These are phyloP conservation scores for Rhaphigaster nebulosa DNA, from an alignment of 2,888 invertebrate genomes.

Conservation along the genomic window DNA sequence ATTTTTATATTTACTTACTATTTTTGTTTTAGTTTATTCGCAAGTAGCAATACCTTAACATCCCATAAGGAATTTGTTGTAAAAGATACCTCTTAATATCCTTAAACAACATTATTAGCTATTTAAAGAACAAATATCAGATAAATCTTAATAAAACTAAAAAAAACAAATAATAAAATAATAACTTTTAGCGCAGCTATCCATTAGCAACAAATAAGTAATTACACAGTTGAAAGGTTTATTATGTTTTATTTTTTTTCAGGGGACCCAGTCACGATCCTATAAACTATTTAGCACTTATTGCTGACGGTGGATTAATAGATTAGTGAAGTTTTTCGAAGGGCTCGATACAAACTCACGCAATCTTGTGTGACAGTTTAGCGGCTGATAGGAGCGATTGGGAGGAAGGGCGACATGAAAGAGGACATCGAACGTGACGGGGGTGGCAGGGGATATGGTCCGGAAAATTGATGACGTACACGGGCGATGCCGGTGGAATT, in stretches of 20 bases:
- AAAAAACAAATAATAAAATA: too few species aligned
- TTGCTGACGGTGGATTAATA: slow-evolving; percentile 1
- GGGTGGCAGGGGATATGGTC: slow-evolving; percentile 36
- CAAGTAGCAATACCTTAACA: too few species aligned
- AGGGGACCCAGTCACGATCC: not conserved
- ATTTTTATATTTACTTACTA: too few species aligned
- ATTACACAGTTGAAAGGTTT: not conserved
- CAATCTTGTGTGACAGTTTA: slow-evolving; percentile 48
- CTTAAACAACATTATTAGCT: too few species aligned
- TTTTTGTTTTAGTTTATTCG: too few species aligned
- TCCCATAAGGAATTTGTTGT: too few species aligned
- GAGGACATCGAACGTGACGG: slow-evolving; percentile 48
- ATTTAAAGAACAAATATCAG: too few species aligned
- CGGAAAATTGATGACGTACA: slow-evolving; percentile 46
- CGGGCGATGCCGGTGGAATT: slow-evolving; percentile 23
- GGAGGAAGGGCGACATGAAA: slow-evolving; percentile 13
- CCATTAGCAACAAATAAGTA: not conserved
- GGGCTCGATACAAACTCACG: not conserved
- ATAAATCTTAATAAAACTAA: too few species aligned
- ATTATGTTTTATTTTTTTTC: not conserved
- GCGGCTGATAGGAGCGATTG: slow-evolving; percentile 40
- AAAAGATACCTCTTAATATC: too few species aligned
- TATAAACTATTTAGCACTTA: slow-evolving; percentile 16
- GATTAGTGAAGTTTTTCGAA: not conserved
- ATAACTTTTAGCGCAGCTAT: not conserved